These are phyloP conservation scores for Caiman crocodilus DNA, from an alignment of 2,797 vertebrate genomes.

Conservation along the genomic window DNA sequence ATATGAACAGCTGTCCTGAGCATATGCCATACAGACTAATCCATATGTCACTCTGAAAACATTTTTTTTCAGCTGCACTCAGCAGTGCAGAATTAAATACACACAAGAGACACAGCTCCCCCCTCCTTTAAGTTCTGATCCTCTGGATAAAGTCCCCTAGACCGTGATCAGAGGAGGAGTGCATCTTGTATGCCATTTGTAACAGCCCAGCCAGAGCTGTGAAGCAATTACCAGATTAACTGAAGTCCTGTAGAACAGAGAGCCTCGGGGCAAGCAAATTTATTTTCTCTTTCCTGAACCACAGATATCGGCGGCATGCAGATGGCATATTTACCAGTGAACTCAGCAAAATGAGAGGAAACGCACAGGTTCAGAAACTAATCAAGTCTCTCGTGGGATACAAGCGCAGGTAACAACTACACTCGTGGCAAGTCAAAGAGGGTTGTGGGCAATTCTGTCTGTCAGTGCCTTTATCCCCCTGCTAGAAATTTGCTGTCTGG, in stretches of 20 bases:
- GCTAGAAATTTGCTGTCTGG: background rate
- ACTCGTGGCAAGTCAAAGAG: background rate
- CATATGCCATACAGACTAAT: background rate
- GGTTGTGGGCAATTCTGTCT: background rate
- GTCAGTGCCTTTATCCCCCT: too few relatives aligned
- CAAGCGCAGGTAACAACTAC: conserved; percentile 79
- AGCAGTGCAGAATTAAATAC: background rate
- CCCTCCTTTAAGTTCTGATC: background rate
- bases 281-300: rapidly evolving
- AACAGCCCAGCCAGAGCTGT: background rate
- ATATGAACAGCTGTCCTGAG: background rate
- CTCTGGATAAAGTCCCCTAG: background rate
- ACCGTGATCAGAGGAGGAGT: background rate
- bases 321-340: conserved; percentile 81
- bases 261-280: background rate
- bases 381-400: conserved; percentile 79
- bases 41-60: background rate
- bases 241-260: background rate
- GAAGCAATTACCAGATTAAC: background rate
- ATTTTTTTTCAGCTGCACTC: background rate
- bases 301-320: conserved; percentile 75
- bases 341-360: conserved; percentile 80
- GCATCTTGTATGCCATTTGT: background rate
- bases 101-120: background rate
- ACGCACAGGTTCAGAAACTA: conserved; percentile 75